Evolutionary conservation across 1,140 invertebrate genomes (phyloP).

Genomic region (Cephus cinctus): DNA sequence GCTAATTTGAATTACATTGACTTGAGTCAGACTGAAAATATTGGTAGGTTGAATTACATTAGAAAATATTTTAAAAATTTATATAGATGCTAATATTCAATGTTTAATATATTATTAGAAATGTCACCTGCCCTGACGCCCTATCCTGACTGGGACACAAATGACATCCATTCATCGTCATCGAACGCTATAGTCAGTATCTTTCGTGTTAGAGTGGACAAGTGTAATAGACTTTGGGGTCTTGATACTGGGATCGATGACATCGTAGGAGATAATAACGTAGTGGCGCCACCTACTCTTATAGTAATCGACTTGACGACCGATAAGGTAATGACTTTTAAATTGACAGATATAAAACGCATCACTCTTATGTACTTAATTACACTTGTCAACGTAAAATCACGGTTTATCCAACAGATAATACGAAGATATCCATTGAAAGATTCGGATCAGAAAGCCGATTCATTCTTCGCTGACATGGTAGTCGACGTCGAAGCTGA

Average conservation of each 20-base stretch:
- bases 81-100: too few species aligned
- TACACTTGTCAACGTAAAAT: background rate
- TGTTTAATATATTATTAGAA: too few species aligned
- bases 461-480: constrained; percentile 73
- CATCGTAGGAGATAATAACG: constrained; percentile 63
- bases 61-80: too few species aligned
- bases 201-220: constrained; percentile 67
- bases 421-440: constrained; percentile 66
- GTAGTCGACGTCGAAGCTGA: constrained; percentile 66
- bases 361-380: background rate
- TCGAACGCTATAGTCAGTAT: constrained; percentile 66
- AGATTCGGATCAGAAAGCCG: constrained; percentile 63
- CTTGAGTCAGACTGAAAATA: constrained; percentile 45
- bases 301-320: constrained; percentile 74
- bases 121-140: constrained; percentile 66
- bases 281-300: constrained; percentile 64
- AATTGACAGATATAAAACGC: background rate
- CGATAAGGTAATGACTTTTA: constrained; percentile 50
- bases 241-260: constrained; percentile 74
- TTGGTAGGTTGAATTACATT: too few species aligned
- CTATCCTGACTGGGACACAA: constrained; percentile 69
- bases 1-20: constrained; percentile 69
- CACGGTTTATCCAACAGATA: constrained; percentile 43
- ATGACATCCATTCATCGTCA: constrained; percentile 46
- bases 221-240: constrained; percentile 73